Evolutionary conservation across 2,888 invertebrate genomes (phyloP).

Genomic region (Noctua janthina): DNA sequence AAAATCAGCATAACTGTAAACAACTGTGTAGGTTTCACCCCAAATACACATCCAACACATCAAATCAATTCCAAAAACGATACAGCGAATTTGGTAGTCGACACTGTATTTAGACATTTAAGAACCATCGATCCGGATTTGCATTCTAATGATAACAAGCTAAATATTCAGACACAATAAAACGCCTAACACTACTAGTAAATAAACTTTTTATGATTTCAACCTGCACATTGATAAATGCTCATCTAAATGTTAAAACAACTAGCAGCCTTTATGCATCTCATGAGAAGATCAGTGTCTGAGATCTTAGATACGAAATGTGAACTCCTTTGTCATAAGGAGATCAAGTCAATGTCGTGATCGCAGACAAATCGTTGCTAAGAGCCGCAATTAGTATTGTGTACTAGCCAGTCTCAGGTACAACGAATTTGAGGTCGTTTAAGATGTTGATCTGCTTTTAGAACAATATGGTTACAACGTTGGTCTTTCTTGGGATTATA

Average conservation of each 20-base stretch:
- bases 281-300: constrained; percentile 43
- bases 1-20: neutral
- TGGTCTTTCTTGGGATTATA: neutral
- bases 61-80: constrained; percentile 16
- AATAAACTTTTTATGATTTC: neutral
- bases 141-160: constrained; percentile 12
- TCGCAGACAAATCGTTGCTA: constrained; percentile 56
- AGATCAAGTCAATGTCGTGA: constrained; percentile 48
- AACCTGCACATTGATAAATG: constrained; percentile 5
- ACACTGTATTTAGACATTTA: constrained; percentile 15
- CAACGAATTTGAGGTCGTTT: constrained; percentile 33
- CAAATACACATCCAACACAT: neutral
- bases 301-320: constrained; percentile 50
- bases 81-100: constrained; percentile 27
- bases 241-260: constrained; percentile 18
- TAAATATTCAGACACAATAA: neutral
- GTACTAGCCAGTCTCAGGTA: constrained; percentile 23
- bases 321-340: constrained; percentile 51
- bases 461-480: constrained; percentile 22
- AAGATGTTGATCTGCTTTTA: constrained; percentile 25
- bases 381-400: constrained; percentile 56
- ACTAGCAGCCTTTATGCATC: constrained; percentile 38
- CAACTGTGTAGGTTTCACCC: neutral
- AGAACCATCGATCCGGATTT: constrained; percentile 25
- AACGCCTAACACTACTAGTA: neutral